These are phyloP conservation scores for Chiloscyllium punctatum DNA, from an alignment of 2,797 vertebrate species.

Conservation along the genomic window DNA sequence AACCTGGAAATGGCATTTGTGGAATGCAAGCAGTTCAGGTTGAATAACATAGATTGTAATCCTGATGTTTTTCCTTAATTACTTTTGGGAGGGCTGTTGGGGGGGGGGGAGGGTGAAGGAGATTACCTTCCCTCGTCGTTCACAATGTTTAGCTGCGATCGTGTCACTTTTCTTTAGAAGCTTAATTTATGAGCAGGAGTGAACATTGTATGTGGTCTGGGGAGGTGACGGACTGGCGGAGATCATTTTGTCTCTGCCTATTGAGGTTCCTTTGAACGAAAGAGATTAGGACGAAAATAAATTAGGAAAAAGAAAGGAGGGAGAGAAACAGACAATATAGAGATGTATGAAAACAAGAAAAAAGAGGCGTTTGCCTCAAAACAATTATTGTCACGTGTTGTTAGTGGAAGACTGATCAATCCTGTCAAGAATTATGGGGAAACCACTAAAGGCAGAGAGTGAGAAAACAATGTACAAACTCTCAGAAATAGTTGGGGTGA, in stretches of 20 bases:
- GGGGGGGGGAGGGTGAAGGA: constrained; percentile 4
- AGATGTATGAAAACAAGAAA: not conserved
- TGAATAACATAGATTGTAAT: constrained; percentile 34
- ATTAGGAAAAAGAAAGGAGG: not conserved
- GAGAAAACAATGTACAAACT: not conserved
- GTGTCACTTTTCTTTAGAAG: not conserved
- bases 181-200: not conserved
- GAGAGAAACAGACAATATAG: not conserved
- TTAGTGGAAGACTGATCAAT: not conserved
- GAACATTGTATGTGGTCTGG: not conserved
- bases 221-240: not conserved
- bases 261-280: not conserved
- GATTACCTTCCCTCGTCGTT: not conserved
- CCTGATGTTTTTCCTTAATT: constrained; percentile 23
- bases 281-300: not conserved
- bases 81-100: constrained; percentile 6
- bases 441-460: not conserved
- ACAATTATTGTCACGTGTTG: not conserved
- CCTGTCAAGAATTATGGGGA: not conserved
- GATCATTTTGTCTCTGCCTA: not conserved
- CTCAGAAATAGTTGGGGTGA: not conserved
- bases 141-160: not conserved
- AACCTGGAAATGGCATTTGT: not conserved
- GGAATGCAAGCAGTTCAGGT: constrained; percentile 4
- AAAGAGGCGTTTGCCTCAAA: not conserved